These are phyloP conservation scores for Hephaestus fuliginosus DNA, from an alignment of 2,797 vertebrate species.

Conservation along the genomic window DNA sequence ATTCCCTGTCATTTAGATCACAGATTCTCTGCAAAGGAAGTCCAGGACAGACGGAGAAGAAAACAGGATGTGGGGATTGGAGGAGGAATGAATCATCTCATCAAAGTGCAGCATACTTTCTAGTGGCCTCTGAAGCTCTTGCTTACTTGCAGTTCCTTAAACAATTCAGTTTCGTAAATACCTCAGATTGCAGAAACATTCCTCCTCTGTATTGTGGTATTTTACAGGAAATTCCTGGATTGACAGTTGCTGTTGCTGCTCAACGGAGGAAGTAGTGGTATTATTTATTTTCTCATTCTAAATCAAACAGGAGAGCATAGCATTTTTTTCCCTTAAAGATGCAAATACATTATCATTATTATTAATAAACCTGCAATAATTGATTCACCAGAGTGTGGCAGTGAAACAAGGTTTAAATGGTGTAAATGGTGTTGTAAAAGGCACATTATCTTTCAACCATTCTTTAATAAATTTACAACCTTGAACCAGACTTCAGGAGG, in stretches of 20 bases:
- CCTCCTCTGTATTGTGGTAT: constrained; percentile 12
- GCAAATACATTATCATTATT: too few relatives aligned
- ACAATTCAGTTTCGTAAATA: constrained; percentile 14
- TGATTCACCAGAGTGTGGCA: too few relatives aligned
- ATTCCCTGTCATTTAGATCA: constrained; percentile 42
- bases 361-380: too few relatives aligned
- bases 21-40: constrained; percentile 23
- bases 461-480: constrained; percentile 10
- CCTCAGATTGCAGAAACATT: background rate
- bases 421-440: background rate
- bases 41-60: background rate
- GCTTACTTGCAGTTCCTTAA: constrained; percentile 18
- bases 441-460: background rate
- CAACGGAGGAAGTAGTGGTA: background rate
- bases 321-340: too few relatives aligned
- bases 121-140: constrained; percentile 19
- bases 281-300: background rate
- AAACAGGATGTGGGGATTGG: constrained; percentile 42
- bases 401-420: too few relatives aligned
- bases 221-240: constrained; percentile 17
- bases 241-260: background rate
- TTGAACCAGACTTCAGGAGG: background rate
- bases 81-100: constrained; percentile 28
- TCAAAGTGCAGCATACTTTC: constrained; percentile 16
- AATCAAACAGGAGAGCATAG: background rate